Base-by-base conservation (phyloP, 2,888 invertebrate genomes). In the Oligia fasciuncula region DNA sequence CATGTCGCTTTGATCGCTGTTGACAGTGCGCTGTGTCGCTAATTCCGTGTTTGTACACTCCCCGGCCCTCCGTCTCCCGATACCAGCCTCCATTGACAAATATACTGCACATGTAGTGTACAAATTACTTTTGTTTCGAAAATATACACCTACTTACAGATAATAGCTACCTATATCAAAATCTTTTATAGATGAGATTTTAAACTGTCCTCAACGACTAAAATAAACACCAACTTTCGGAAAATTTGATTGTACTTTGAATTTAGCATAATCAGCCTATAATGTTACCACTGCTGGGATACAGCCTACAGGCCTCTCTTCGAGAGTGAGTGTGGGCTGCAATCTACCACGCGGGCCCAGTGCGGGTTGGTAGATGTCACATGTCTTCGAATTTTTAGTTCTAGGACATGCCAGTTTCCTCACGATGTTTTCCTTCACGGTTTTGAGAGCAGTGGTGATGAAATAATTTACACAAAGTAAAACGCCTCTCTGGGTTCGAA, bases 1-100 rank as follows among this genome's bases (percentile, higher is more conserved):
- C 89, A 90, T 92, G 91, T 87, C 84, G 82, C 91, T 91, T 91
- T 92, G 92, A 91, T 91, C 88, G 81, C 67, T 89, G 87, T 91
- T 90, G 90, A 91, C 90, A 83, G 76, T 75, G 82, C 77, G 81
- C 82, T 76, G 75, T 71, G 73, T 80, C 83, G 87, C 90, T 91
- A 88, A 91, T 88, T 90, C 84, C 71, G 76, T 91, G 80, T 91
- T 91, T 91, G 87, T 81, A 77, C 77, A 69, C 79, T 75, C 81
- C 73, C 62, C 46, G 66, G 8, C 79, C 63, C 67, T 71, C 69
- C 19, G 11, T 57, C 66, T 60, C 71, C 76, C 77, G 62, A 83
- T 70, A 81, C 80, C 79, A 78, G 67, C 69, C 68, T 67, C 69
- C 66, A 65, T 60, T 43, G 65, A 65, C 75, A 87, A 87, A 85